Conservation (phyloP, 1,140 invertebrate genomes). For the Leucophenga varia region DNA sequence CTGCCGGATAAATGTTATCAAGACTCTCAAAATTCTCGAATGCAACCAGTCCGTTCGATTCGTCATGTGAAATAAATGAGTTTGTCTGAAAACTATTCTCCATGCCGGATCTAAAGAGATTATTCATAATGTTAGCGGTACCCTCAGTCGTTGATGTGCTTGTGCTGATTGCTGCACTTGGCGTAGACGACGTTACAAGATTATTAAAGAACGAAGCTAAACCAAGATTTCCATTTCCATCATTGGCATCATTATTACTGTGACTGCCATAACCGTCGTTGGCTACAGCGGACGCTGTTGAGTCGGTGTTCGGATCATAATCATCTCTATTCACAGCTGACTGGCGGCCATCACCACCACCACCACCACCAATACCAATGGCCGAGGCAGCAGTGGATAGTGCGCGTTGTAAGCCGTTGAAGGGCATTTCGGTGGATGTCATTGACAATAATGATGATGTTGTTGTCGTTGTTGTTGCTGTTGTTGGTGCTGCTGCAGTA, state of each 20-base stretch:
- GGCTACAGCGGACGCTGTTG: conserved; percentile 23
- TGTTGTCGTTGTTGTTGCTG: conserved; percentile 13
- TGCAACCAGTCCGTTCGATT: conserved; percentile 44
- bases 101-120: conserved; percentile 51
- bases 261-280: background rate
- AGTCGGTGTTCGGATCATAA: too few relatives aligned
- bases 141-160: conserved; percentile 58
- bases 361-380: too few relatives aligned
- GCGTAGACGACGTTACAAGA: conserved; percentile 13
- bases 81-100: conserved; percentile 54
- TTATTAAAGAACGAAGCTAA: conserved; percentile 28
- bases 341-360: too few relatives aligned
- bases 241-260: background rate
- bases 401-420: conserved; percentile 35
- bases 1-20: conserved; percentile 64
- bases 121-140: conserved; percentile 47
- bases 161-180: conserved; percentile 49
- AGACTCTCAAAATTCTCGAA: conserved; percentile 62
- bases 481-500: conserved; percentile 9
- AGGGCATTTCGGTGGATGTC: conserved; percentile 31
- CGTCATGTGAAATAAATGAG: conserved; percentile 56
- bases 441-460: too few relatives aligned
- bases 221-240: conserved; percentile 3
- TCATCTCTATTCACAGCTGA: background rate
- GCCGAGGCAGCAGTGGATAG: conserved; percentile 26